phyloP scores from a whole-genome alignment of 2,797 vertebrate genomes.

The Typhlichthys subterraneus region DNA sequence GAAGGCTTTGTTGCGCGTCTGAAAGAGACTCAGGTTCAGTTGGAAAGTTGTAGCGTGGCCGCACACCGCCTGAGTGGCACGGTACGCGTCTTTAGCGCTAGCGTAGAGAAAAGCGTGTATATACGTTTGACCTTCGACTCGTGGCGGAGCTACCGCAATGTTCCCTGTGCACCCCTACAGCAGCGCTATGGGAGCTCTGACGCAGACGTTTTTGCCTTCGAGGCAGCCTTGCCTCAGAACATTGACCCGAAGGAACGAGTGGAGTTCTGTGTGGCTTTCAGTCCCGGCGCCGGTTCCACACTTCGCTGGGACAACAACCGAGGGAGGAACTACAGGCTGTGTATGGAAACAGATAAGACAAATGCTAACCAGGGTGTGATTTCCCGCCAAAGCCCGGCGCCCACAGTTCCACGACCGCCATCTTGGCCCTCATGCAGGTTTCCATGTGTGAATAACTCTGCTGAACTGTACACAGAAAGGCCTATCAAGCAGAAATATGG shows the following conservation, averaged over 20 bases:
- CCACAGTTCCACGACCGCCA: neutral
- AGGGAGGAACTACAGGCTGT: conserved; percentile 75
- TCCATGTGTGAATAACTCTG: conserved; percentile 2
- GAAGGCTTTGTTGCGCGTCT: conserved; percentile 53
- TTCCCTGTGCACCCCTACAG: conserved; percentile 68
- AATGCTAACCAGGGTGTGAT: conserved; percentile 2
- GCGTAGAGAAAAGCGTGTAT: conserved; percentile 66
- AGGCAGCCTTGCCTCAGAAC: conserved; percentile 62
- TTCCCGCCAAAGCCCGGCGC: neutral
- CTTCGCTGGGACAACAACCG: conserved; percentile 74
- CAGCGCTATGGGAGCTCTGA: conserved; percentile 29
- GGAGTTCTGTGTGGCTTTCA: conserved; percentile 76
- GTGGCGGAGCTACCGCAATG: conserved; percentile 75
- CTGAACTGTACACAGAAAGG: conserved; percentile 17
- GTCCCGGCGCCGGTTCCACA: conserved; percentile 37
- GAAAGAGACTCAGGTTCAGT: conserved; percentile 51
- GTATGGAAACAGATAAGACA: conserved; percentile 36
- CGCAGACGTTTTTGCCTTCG: conserved; percentile 74
- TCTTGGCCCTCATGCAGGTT: neutral
- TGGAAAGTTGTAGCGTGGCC: conserved; percentile 78
- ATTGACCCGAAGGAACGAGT: conserved; percentile 39
- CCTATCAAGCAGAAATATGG: conserved; percentile 20
- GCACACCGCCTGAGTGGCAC: conserved; percentile 69
- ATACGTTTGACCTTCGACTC: conserved; percentile 77
- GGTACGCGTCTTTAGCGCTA: conserved; percentile 63